A percentile compares a stretch with the other conserved stretches of the same genome.
phyloP scores from a whole-genome alignment of 37 sponge, comb jelly and placozoan species.

The Crambe crambe region DNA sequence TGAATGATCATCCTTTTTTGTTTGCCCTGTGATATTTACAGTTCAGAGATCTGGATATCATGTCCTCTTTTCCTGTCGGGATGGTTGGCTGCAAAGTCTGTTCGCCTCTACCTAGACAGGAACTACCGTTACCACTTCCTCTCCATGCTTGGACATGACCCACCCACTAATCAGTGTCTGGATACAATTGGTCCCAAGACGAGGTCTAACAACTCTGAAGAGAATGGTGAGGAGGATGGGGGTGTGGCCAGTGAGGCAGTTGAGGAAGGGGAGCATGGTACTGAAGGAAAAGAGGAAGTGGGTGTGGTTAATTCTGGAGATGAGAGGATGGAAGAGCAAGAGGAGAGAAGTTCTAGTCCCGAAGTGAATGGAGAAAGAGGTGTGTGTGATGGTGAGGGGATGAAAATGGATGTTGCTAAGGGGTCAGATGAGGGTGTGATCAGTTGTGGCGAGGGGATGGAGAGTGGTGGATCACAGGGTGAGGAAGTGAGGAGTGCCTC shows the following conservation, averaged over 20 bases:
- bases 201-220: neutral
- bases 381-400: neutral
- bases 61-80: constrained; percentile 65
- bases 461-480: neutral
- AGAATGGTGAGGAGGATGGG: neutral
- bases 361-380: neutral
- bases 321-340: neutral
- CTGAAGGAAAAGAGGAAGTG: neutral
- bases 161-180: constrained; percentile 44
- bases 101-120: constrained; percentile 70
- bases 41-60: neutral
- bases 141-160: constrained; percentile 72
- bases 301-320: neutral
- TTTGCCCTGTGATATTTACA: too few species aligned
- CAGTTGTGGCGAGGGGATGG: neutral
- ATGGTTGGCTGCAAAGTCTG: constrained; percentile 78
- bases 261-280: neutral
- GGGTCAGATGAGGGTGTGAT: neutral
- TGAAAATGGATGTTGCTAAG: neutral
- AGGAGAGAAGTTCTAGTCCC: too few species aligned
- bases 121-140: constrained; percentile 77
- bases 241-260: neutral
- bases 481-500: neutral
- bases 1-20: too few species aligned
- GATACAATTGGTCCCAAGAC: neutral